Evolutionary conservation across 2,113 vertebrate species (phyloP).

Genomic region (Camelus bactrianus): DNA sequence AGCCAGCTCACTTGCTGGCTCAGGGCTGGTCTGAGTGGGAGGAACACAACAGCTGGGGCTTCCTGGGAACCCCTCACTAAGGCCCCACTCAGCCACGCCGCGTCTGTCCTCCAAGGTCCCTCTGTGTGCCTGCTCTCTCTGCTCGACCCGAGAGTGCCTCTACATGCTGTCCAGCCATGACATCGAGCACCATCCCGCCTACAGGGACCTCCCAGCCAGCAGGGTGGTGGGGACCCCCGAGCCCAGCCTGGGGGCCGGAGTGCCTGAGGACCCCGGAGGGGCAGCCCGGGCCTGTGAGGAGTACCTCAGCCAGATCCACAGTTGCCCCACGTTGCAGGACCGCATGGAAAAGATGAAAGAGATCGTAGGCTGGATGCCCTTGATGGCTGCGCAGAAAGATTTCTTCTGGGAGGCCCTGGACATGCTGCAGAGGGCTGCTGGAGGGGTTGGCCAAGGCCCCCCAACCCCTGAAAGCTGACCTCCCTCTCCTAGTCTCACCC

Average conservation of each 20-base stretch:
- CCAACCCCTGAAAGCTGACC: slow-evolving; percentile 66
- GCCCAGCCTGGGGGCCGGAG: background rate
- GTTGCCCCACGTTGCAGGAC: slow-evolving; percentile 77
- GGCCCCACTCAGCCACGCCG: background rate
- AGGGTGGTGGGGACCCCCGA: slow-evolving; percentile 9
- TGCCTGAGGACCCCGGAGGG: slow-evolving; percentile 64
- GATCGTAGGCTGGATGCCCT: slow-evolving; percentile 83
- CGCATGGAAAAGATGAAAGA: slow-evolving; percentile 84
- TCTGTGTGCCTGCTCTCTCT: slow-evolving; percentile 81
- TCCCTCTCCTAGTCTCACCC: background rate
- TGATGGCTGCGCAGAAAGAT: slow-evolving; percentile 81
- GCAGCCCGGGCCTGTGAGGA: slow-evolving; percentile 71
- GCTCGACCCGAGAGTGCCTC: slow-evolving; percentile 85
- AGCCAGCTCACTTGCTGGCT: slow-evolving; percentile 30
- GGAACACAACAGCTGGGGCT: background rate
- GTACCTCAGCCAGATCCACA: slow-evolving; percentile 84
- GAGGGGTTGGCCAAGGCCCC: slow-evolving; percentile 13
- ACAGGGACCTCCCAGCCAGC: slow-evolving; percentile 76
- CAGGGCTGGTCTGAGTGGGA: slow-evolving; percentile 10
- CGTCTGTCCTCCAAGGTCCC: slow-evolving; percentile 78
- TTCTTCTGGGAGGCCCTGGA: slow-evolving; percentile 86
- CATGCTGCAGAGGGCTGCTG: slow-evolving; percentile 79
- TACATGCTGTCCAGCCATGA: slow-evolving; percentile 86
- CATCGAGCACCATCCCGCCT: slow-evolving; percentile 70
- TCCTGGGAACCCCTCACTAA: slow-evolving; percentile 48